Percentiles rank a stretch among this genome's conserved stretches.
Evolutionary conservation across 2,888 invertebrate species (phyloP).

Genomic region (Epsilonema sp.): DNA sequence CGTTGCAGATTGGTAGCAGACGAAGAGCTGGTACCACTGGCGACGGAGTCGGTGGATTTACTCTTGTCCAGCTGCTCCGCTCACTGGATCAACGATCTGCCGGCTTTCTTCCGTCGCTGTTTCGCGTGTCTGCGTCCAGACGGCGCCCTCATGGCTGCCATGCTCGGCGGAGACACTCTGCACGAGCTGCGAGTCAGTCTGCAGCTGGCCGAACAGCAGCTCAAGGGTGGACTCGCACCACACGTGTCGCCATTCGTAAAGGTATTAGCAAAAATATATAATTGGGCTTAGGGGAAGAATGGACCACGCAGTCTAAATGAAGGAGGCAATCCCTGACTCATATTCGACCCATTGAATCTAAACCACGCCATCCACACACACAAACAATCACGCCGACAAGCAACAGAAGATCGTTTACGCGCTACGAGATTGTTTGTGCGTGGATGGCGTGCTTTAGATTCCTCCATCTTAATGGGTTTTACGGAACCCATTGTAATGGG

Average conservation of each 20-base stretch:
- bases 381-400: no score
- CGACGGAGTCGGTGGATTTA: constrained; percentile 58
- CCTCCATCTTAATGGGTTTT: no score
- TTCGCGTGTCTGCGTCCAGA: constrained; percentile 37
- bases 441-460: no score
- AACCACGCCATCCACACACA: no score
- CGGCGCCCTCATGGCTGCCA: constrained; percentile 73
- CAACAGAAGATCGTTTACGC: no score
- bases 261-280: no score
- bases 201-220: constrained; percentile 76
- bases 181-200: constrained; percentile 69
- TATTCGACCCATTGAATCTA: no score
- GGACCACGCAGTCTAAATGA: no score
- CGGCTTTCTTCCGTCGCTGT: constrained; percentile 37
- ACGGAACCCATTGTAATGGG: no score
- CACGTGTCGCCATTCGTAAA: constrained; percentile 27
- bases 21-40: constrained; percentile 49
- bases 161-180: constrained; percentile 86
- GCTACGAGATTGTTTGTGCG: no score
- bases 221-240: constrained; percentile 43
- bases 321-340: no score
- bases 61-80: constrained; percentile 59
- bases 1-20: constrained; percentile 56
- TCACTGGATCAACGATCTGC: constrained; percentile 97
- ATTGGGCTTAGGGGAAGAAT: no score